Conservation (phyloP, 2,113 vertebrate genomes). For the Tricholaema leucomelas region DNA sequence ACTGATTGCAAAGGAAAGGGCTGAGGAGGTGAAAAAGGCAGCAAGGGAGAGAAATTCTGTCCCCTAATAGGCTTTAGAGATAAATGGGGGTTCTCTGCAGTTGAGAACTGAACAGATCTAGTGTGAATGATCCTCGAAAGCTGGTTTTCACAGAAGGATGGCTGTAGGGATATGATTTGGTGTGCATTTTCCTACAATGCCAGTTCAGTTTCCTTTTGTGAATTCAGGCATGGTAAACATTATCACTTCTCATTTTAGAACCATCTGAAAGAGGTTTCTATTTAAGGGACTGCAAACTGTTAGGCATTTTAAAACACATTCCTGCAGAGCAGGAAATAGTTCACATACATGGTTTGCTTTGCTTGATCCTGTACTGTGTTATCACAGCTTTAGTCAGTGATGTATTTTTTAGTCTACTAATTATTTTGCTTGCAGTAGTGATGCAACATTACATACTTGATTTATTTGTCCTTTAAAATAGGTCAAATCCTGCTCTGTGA, state of each 20-base stretch:
- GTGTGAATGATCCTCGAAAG: background rate
- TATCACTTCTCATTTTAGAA: background rate
- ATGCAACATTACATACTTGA: background rate
- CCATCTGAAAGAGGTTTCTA: background rate
- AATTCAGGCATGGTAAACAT: background rate
- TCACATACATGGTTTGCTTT: background rate
- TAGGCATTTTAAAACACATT: background rate
- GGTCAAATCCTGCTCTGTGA: background rate
- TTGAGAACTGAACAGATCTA: background rate
- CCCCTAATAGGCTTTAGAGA: background rate
- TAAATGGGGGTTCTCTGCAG: background rate
- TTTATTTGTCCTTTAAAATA: background rate
- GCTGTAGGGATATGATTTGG: accelerated
- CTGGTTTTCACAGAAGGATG: background rate
- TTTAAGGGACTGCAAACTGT: background rate
- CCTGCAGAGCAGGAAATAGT: background rate
- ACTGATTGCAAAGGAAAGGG: background rate
- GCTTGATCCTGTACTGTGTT: background rate
- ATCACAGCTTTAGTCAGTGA: background rate
- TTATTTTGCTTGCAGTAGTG: background rate
- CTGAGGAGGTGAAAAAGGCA: background rate
- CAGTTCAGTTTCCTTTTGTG: background rate
- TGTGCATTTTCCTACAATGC: background rate
- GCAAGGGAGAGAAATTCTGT: background rate
- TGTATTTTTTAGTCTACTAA: background rate